These are phyloP conservation scores for Hemaris fuciformis DNA, from an alignment of 2,888 invertebrate species.

Conservation along the genomic window DNA sequence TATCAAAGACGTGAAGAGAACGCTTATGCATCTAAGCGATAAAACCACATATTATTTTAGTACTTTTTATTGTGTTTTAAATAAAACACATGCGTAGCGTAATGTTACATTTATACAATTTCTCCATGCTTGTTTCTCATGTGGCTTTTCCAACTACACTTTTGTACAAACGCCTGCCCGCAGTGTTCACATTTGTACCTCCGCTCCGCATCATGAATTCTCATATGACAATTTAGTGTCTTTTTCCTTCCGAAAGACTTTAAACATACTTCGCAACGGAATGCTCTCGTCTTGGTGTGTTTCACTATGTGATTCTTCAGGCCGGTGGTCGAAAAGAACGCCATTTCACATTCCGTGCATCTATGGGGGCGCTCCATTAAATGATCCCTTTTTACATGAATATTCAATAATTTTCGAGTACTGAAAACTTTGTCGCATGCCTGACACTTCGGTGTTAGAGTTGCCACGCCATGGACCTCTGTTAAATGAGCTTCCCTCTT, in stretches of 20 bases:
- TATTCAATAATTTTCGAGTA: conserved; percentile 36
- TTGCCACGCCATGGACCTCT: conserved; percentile 32
- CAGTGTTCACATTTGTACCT: conserved; percentile 30
- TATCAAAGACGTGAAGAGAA: no score
- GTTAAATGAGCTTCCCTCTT: conserved; percentile 38
- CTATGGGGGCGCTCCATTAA: conserved; percentile 52
- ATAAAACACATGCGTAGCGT: neutral
- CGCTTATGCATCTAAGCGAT: no score
- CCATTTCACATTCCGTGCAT: conserved; percentile 52
- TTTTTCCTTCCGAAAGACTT: conserved; percentile 51
- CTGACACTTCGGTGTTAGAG: conserved; percentile 30
- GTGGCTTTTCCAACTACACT: conserved; percentile 38
- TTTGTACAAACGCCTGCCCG: conserved; percentile 33
- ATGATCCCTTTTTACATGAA: conserved; percentile 56
- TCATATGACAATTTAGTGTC: conserved; percentile 54
- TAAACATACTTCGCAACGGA: conserved; percentile 49
- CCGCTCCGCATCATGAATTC: conserved; percentile 38
- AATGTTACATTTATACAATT: conserved; percentile 14
- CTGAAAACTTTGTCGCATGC: conserved; percentile 42
- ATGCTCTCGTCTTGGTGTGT: conserved; percentile 63
- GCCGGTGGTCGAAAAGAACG: conserved; percentile 49
- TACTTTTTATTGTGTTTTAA: neutral
- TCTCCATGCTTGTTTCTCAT: conserved; percentile 41
- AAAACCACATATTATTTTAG: neutral
- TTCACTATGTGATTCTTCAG: conserved; percentile 61